These are phyloP conservation scores for Melanaphis sacchari DNA, from an alignment of 1,140 invertebrate species.

Conservation along the genomic window DNA sequence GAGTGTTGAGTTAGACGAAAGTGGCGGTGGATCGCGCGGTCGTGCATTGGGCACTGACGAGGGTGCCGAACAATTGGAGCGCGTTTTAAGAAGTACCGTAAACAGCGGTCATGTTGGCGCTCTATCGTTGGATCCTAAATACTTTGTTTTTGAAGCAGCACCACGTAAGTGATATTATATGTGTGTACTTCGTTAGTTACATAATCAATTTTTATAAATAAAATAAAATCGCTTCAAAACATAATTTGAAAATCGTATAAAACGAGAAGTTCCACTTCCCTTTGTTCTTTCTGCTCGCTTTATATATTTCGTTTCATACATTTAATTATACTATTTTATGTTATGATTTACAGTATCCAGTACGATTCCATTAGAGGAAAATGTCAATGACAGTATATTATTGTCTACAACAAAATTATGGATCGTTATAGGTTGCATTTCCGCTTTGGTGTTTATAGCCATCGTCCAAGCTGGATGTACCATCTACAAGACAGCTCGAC, in stretches of 20 bases:
- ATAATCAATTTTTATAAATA: background rate
- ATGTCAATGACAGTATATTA: conserved; percentile 58
- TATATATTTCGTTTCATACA: background rate
- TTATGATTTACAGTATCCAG: conserved; percentile 63
- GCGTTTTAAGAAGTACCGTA: conserved; percentile 72
- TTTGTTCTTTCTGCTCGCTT: background rate
- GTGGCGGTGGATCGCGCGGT: conserved; percentile 68
- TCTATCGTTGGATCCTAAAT: conserved; percentile 79
- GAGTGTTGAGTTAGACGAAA: conserved; percentile 73
- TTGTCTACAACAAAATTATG: conserved; percentile 76
- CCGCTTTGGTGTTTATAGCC: conserved; percentile 78
- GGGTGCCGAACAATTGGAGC: conserved; percentile 62
- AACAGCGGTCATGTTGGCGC: conserved; percentile 76
- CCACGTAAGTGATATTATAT: conserved; percentile 63
- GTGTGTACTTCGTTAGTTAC: background rate
- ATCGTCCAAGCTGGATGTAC: conserved; percentile 85
- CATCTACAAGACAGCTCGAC: conserved; percentile 74
- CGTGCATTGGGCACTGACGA: conserved; percentile 65
- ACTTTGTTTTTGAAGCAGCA: conserved; percentile 72
- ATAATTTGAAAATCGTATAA: background rate
- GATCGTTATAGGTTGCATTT: conserved; percentile 82
- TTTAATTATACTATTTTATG: background rate
- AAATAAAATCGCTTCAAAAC: no score
- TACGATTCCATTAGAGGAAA: conserved; percentile 62
- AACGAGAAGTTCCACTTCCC: background rate